These are phyloP conservation scores for Xiphydria camelus DNA, from an alignment of 2,888 invertebrate genomes.

Conservation along the genomic window DNA sequence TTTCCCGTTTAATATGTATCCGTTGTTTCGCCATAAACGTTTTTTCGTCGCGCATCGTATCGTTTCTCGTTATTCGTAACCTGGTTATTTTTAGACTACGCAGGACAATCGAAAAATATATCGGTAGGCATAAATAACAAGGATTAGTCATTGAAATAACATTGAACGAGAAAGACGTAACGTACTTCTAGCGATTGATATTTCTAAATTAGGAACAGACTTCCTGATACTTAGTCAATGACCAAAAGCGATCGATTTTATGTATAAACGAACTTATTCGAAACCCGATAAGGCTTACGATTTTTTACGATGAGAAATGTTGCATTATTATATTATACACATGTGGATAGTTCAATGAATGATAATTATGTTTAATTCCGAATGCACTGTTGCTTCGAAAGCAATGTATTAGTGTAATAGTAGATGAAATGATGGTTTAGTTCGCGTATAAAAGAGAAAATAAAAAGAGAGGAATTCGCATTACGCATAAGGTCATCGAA, in stretches of 20 bases:
- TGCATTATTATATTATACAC: constrained; percentile 37
- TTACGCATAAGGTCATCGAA: too few species aligned
- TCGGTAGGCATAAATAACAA: neutral
- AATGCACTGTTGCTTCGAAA: constrained; percentile 49
- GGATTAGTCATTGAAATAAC: neutral
- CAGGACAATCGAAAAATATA: too few species aligned
- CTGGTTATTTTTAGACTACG: too few species aligned
- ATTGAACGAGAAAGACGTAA: neutral
- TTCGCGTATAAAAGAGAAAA: neutral
- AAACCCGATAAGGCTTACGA: constrained; percentile 42
- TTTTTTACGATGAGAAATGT: constrained; percentile 40
- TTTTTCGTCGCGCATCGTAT: too few species aligned
- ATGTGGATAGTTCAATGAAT: constrained; percentile 28
- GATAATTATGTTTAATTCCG: constrained; percentile 43
- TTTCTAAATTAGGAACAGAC: constrained; percentile 30
- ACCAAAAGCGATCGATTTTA: constrained; percentile 32
- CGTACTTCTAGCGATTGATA: neutral
- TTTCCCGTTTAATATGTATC: too few species aligned
- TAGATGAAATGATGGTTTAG: too few species aligned
- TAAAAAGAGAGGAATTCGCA: too few species aligned
- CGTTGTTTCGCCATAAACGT: too few species aligned
- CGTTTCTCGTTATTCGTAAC: too few species aligned
- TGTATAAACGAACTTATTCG: constrained; percentile 38
- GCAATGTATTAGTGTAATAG: constrained; percentile 34
- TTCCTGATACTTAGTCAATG: constrained; percentile 25